These are phyloP conservation scores for Laticauda colubrina DNA, from an alignment of 2,113 vertebrate species.

Conservation along the genomic window DNA sequence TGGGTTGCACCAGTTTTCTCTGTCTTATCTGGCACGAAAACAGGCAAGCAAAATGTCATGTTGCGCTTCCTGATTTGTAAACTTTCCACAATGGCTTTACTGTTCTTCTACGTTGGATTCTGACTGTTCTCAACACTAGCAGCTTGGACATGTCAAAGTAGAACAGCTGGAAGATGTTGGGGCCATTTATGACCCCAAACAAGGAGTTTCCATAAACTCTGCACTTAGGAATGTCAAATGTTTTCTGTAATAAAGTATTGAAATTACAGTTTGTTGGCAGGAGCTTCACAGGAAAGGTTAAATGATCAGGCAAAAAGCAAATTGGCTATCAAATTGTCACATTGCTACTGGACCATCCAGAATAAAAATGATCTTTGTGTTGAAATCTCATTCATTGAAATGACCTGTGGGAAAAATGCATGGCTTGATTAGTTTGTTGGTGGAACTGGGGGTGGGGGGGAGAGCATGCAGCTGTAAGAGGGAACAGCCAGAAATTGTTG, in stretches of 20 bases:
- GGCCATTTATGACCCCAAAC: constrained; percentile 21
- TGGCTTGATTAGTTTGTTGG: neutral
- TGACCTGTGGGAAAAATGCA: neutral
- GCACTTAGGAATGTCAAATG: constrained; percentile 19
- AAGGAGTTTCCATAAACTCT: constrained; percentile 25
- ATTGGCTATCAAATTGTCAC: neutral
- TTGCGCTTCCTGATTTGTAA: neutral
- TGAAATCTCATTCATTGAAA: neutral
- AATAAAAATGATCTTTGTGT: neutral
- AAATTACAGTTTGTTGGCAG: constrained; percentile 33
- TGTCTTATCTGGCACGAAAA: neutral
- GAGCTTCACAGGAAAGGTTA: constrained; percentile 20
- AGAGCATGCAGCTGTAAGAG: neutral
- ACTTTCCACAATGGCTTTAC: neutral
- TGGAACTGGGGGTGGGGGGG: rapidly evolving
- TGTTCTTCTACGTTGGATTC: neutral
- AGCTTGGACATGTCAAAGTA: neutral
- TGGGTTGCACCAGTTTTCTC: neutral
- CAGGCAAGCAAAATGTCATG: neutral
- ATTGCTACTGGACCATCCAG: neutral
- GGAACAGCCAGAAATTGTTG: neutral
- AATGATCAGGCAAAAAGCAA: neutral
- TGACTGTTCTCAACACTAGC: neutral
- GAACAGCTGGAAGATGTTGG: constrained; percentile 44
- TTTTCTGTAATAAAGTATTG: constrained; percentile 28